phyloP scores from a whole-genome alignment of 2,113 vertebrate species.

The human region GRCh38 chr17:44043001-44043500 shows the following conservation, averaged over 20 bases:
- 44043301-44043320: background rate
- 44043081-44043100: background rate
- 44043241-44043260: background rate
- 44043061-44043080: background rate
- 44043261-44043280: constrained; percentile 13
- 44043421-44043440: background rate
- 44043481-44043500: constrained; percentile 56
- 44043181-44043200: background rate
- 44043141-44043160: background rate
- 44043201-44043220: background rate
- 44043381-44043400: background rate
- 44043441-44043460: background rate
- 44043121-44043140: background rate
- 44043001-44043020: background rate
- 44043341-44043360: background rate
- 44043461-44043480: background rate
- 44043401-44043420: background rate
- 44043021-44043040: background rate
- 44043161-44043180: background rate
- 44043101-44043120: background rate
- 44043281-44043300: background rate
- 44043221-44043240: background rate
- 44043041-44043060: background rate
- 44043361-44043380: background rate
- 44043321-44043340: background rate